Evolutionary conservation across 2,888 invertebrate genomes (phyloP), one percentile per base, ranked within the genome.

Genomic region (Calephelis perditalis): DNA sequence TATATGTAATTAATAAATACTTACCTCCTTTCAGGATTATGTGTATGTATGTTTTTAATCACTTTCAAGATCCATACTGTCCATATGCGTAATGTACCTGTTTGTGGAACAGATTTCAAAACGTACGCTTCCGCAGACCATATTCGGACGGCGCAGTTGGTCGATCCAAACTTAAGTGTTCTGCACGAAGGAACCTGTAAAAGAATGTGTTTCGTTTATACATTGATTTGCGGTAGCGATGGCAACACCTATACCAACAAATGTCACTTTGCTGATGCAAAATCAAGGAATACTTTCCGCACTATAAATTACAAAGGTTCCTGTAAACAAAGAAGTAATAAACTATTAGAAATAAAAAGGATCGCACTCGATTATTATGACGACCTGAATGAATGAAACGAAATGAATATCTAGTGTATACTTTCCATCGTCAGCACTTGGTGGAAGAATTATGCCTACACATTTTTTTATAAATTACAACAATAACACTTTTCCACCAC

Each of bases 91-190:
- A 15, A 70, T 46, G 63, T 67, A 0, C 60, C 66, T 9, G 10
- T 72, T 2, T 73, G 72, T 57, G 71, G 66, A 0, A 67, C 71
- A 3, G 62, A 72, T 60, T 71, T 71, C 43, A 45, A 62, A 61
- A 70, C 67, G 11, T 72, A 66, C 47, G 8, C 67, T n/a, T 62
- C 68, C 1, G 57, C 49, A 9, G 45, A 52, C 10, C 62, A 58
- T 3, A 65, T 70, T 54, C 37, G 60, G 12, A 55, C 59, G 15
- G 68, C 66, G 9, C 62, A 68, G 55, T 64, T 64, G 56, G 62
- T 60, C 7, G 56, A 58, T 2, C 68, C 69, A 7, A 15, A 62
- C 7, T 67, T 72, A 8, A 55, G 43, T 47, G 40, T 70, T 11
- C 35, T 70, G 8, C 67, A 70, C 43, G 26, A 40, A 40, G 68